Base-by-base conservation (phyloP, 2,113 vertebrate species). In the Ceyx cyanopectus region DNA sequence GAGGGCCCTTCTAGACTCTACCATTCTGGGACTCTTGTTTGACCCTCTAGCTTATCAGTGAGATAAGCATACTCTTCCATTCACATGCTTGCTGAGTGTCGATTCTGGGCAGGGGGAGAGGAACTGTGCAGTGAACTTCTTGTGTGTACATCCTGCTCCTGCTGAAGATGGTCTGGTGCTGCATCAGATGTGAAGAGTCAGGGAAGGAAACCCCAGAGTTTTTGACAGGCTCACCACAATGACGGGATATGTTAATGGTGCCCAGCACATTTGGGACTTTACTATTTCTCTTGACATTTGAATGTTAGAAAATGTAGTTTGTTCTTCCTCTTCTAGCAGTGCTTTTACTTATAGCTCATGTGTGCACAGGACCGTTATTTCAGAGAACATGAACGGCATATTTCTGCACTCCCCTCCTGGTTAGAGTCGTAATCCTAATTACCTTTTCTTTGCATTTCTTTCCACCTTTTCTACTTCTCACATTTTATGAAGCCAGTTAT, bases 331-430 rank as follows among this genome's bases (percentile, higher is more conserved):
- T 74, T 84, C 30, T n/a, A 32, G 9, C 10, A 46, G 43, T n/a
- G 7, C 13, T 73, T 82, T 20, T 83, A 22, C 13, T 66, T 27
- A 12, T 4, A 58, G 37, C 18, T 30, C 8, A 29, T 5, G 14
- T 45, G 22, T 24, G 23, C n/a, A 20, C 11, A 12, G 21, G 48
- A 9, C 7, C n/a, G 12, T 41, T 77, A 11, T 13, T 40, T 54
- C 43, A 34, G 57, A 22, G 51, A 78, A 34, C 2, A 0, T 54
- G 23, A 67, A 23, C 1, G 1, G 6, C 24, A 1, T 17, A 5
- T 65, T 92, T 76, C 50, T 88, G 40, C 58, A 56, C 32, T 11
- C 18, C 22, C 5, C 7, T 34, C 79, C 40, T 73, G 10, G 45
- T 66, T 57, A 45, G 23, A 76, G n/a, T 16, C 29, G 5, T 29